Base-by-base conservation (phyloP, 2,888 invertebrate genomes). In the Drosophila dives region DNA sequence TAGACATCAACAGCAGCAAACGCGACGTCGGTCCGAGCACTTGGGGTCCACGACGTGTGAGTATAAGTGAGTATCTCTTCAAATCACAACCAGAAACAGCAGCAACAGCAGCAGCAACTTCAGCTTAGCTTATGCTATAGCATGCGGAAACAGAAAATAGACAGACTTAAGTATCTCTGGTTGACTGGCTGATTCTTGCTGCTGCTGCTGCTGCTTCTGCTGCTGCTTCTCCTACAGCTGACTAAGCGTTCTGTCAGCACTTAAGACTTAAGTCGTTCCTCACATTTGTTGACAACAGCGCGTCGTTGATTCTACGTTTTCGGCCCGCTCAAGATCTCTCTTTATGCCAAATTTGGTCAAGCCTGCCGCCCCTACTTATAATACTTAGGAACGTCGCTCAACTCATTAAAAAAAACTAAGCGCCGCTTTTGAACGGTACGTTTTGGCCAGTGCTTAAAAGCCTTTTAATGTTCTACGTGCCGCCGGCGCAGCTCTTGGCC, bases 1-100 rank as follows among this genome's bases (percentile, higher is more conserved):
- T 72, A 58, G 10, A 17, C 38, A 53, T 23, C 59, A 71, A 8
- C 59, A 72, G 49, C 82, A 77, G 71, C 79, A 75, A 72, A 78
- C 69, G 66, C 79, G 60, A 36, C 82, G 66, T 71, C 90, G 75
- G 72, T 72, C 64, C 78, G 90, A 88, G 91, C 90, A 69, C 91
- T 92, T 92, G 93, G 93, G 91, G 90, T 89, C 91, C 92, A 92
- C 92, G 90, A 91, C 86, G 74, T 84, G 86, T 86, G 91, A 91
- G 90, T 88, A 90, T 89, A 90, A 90, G 93, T 93, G 81, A 91
- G 93, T 93, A 72, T 62, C 79, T 50, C 49, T 49, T 40, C n/a
- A 26, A 45, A 45, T 45, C 15, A 45, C 10, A n/a, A 10, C n/a
- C 3, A 29, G 29, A 29, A 29, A 29, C 29, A 29, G 29, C 42